Evolutionary conservation across 2,113 vertebrate species (phyloP), one percentile per base, ranked within the genome.

Genomic region (Antennarius striatus): DNA sequence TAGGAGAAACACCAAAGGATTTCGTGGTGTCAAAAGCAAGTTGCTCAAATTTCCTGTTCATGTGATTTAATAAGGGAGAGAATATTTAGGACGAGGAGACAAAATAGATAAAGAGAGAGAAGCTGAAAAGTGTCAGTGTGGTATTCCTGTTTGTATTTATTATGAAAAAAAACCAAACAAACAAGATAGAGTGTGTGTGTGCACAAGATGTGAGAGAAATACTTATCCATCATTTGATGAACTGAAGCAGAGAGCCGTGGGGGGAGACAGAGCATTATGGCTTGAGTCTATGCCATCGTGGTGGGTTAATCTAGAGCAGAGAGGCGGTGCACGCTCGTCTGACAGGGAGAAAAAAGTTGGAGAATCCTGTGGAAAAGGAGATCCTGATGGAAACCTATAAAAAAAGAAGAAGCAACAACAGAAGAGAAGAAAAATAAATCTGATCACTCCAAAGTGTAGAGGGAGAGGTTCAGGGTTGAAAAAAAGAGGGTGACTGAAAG

Each of bases 311-410:
- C 68, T 63, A 16, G 59, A 84, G 52, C 69, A 71, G 75, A 81
- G 79, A 50, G 42, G 55, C 60, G 28, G 77, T 36, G 29, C 68
- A n/a, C 2, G 53, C 50, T 57, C 22, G 76, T 82, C 59, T 71
- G 75, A 79, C 59, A 53, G 56, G 57, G 63, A 66, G 45, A 60
- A 78, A 55, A 83, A 89, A 89, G 89, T 91, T 92, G 80, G 86
- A 90, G 75, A 81, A 86, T 86, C 66, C 45, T 49, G 69, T 84
- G 86, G 86, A 91, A 91, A 91, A 89, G 66, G 16, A 86, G 80
- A 83, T 86, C 86, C 77, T 79, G 77, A 83, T 88, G 90, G 89
- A 90, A 91, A 69, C 61, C 76, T 42, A 73, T 76, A 77, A 87
- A 80, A 71, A 67, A 36, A 36, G 32, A 36, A 36, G 32, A 36